phyloP scores from a whole-genome alignment of 35 echinoderm and acorn worm genomes.

The Holothuria glaberrima region DNA sequence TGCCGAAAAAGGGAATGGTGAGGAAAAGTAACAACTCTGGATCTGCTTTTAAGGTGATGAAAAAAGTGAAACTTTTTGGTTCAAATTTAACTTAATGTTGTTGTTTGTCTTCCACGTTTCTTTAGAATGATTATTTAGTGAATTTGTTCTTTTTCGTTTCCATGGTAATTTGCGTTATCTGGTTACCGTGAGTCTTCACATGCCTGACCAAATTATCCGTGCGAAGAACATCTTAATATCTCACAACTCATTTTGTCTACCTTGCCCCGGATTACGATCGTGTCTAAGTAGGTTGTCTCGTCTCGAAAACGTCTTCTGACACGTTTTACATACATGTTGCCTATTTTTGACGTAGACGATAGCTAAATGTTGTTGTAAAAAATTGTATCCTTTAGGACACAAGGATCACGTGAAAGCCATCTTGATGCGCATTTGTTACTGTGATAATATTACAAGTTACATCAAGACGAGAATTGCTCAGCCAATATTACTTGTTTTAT shows the following conservation, averaged over 20 bases:
- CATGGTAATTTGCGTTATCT: not conserved
- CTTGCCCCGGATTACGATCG: not conserved
- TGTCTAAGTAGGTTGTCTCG: not conserved
- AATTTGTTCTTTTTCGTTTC: not conserved
- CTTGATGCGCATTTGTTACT: not conserved
- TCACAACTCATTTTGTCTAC: slow-evolving; percentile 6
- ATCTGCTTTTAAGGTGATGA: not conserved
- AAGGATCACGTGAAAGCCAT: slow-evolving; percentile 18
- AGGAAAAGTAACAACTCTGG: not conserved
- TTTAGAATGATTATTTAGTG: not conserved
- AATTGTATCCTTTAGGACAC: slow-evolving; percentile 8
- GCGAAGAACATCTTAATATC: slow-evolving; percentile 10
- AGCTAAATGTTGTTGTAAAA: not conserved
- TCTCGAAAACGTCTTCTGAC: slow-evolving; percentile 9
- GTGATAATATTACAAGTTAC: not conserved
- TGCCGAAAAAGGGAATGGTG: no score
- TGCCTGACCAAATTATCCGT: not conserved
- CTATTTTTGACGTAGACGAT: not conserved
- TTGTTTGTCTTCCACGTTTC: not conserved
- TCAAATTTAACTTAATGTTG: not conserved
- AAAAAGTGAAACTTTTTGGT: slow-evolving; percentile 1
- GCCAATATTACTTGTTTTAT: not conserved
- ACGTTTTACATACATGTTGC: slow-evolving; percentile 5
- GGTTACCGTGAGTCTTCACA: not conserved
- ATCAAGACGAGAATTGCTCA: not conserved